These are phyloP conservation scores for Leptopilina drosophilae DNA, from an alignment of 2,888 invertebrate genomes.

Conservation along the genomic window DNA sequence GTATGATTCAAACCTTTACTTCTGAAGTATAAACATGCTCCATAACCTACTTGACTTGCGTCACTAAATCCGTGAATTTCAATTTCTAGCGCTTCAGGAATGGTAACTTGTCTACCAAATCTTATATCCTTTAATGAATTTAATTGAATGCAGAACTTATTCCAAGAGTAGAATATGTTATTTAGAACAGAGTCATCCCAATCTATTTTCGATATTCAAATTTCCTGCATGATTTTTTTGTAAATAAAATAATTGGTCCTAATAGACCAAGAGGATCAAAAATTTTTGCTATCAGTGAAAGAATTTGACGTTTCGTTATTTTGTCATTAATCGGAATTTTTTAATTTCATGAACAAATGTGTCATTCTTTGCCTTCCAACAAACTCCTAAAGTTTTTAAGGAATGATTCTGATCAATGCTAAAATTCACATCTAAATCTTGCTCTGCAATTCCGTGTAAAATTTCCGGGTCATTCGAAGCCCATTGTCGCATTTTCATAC, in stretches of 20 bases:
- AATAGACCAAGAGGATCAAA: slow-evolving; percentile 20
- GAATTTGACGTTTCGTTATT: slow-evolving; percentile 43
- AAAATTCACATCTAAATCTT: slow-evolving; percentile 40
- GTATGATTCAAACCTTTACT: background rate
- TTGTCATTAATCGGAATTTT: background rate
- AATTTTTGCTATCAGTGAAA: slow-evolving; percentile 48
- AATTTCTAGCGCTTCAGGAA: slow-evolving; percentile 41
- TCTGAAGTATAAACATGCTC: slow-evolving; percentile 31
- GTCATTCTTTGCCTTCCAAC: slow-evolving; percentile 51
- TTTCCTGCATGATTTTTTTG: slow-evolving; percentile 46
- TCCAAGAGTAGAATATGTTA: slow-evolving; percentile 36
- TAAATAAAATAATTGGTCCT: slow-evolving; percentile 42
- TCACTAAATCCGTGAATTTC: slow-evolving; percentile 47
- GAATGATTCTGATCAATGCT: slow-evolving; percentile 26
- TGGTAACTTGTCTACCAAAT: slow-evolving; percentile 18
- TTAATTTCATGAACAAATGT: slow-evolving; percentile 41
- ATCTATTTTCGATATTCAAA: slow-evolving; percentile 43
- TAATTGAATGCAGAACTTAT: slow-evolving; percentile 32
- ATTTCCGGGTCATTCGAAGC: slow-evolving; percentile 11
- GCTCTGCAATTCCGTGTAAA: slow-evolving; percentile 29
- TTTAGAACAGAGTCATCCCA: slow-evolving; percentile 48
- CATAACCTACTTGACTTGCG: slow-evolving; percentile 41
- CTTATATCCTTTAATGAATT: slow-evolving; percentile 32
- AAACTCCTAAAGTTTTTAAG: slow-evolving; percentile 46
- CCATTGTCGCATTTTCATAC: slow-evolving; percentile 30